Percentiles rank a stretch among this genome's conserved stretches.
These are phyloP conservation scores for Nasua narica DNA, from an alignment of 2,797 vertebrate genomes.

Conservation along the genomic window DNA sequence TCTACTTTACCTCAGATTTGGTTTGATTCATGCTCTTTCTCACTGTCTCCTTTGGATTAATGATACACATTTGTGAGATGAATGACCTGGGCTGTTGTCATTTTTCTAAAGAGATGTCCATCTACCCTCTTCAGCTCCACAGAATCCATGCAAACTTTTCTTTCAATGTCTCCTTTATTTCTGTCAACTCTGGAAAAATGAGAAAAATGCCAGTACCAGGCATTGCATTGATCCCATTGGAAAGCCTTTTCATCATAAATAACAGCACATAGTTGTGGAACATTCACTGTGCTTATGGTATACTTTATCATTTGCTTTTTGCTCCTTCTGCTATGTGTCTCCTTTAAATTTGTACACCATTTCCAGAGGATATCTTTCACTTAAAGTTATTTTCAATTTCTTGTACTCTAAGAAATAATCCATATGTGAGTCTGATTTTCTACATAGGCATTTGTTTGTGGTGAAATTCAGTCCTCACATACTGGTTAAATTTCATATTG, in stretches of 20 bases:
- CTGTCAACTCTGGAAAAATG: slow-evolving; percentile 54
- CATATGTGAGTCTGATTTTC: background rate
- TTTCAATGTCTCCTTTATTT: slow-evolving; percentile 68
- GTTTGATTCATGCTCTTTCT: slow-evolving; percentile 47
- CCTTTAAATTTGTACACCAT: background rate
- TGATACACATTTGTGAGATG: slow-evolving; percentile 61
- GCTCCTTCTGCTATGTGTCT: background rate
- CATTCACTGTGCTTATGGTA: background rate
- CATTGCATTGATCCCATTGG: slow-evolving; percentile 41
- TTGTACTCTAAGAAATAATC: background rate
- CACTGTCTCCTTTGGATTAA: slow-evolving; percentile 55
- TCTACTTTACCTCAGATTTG: slow-evolving; percentile 24
- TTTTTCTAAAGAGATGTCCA: slow-evolving; percentile 74
- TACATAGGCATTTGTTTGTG: background rate
- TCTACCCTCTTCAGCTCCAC: slow-evolving; percentile 57
- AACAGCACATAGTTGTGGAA: slow-evolving; percentile 50
- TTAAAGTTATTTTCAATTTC: slow-evolving; percentile 35
- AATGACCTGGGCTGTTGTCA: slow-evolving; percentile 7
- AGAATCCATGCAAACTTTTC: slow-evolving; percentile 51
- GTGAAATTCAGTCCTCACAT: background rate
- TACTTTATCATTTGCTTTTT: slow-evolving; percentile 37
- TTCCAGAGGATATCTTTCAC: background rate
- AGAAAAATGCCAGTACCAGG: slow-evolving; percentile 34
- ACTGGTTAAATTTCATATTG: background rate
- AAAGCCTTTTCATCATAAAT: slow-evolving; percentile 61